These are phyloP conservation scores for Sebastes diaconus DNA, from an alignment of 2,797 vertebrate genomes.

Conservation along the genomic window DNA sequence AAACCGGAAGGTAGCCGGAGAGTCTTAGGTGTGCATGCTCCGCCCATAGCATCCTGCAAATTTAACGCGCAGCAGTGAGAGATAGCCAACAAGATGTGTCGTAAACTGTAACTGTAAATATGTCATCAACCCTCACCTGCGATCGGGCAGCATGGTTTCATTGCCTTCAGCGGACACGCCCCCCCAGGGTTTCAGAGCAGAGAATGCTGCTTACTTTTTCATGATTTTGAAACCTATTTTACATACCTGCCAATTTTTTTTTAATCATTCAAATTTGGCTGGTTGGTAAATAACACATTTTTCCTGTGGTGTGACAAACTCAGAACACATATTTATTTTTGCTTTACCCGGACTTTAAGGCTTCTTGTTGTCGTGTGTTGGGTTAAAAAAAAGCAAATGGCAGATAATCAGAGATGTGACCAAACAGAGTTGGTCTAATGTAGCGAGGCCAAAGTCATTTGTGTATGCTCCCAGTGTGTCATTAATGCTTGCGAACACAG, in stretches of 20 bases:
- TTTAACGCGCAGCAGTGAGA: neutral
- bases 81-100: no score
- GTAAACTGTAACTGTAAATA: no score
- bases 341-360: neutral
- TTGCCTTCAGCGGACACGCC: neutral
- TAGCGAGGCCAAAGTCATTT: neutral
- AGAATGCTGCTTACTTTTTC: neutral
- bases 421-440: slow-evolving; percentile 7
- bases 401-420: slow-evolving; percentile 1
- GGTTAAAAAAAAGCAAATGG: neutral
- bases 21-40: neutral
- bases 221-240: neutral
- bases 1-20: neutral
- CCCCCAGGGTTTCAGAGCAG: neutral
- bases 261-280: neutral
- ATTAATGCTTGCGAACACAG: slow-evolving; percentile 1
- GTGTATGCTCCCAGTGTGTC: neutral
- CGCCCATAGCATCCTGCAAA: neutral
- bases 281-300: neutral
- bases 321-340: neutral
- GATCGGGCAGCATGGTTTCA: neutral
- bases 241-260: neutral
- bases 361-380: neutral
- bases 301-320: neutral
- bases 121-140: neutral